A percentile compares a stretch with the other conserved stretches of the same genome.
Evolutionary conservation across 2,888 invertebrate species (phyloP).

Genomic region (Cephus pulcher): DNA sequence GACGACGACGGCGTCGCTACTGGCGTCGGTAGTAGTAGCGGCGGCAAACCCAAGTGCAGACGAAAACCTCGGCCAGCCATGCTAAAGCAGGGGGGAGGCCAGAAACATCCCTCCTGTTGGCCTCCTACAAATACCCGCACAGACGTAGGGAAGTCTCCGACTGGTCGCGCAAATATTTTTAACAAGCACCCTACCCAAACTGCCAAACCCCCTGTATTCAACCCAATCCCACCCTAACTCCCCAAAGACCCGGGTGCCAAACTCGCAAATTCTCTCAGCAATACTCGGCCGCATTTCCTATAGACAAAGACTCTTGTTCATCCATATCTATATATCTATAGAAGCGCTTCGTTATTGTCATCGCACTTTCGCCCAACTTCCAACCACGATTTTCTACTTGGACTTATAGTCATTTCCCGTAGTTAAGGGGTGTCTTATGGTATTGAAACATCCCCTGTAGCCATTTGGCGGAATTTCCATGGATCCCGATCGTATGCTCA

Average conservation of each 20-base stretch:
- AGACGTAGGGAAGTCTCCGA: constrained; percentile 12
- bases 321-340: not conserved
- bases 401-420: not conserved
- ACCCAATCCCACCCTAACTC: not conserved
- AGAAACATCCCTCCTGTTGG: constrained; percentile 1
- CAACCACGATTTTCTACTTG: not conserved
- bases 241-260: constrained; percentile 3
- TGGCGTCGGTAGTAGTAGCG: constrained; percentile 19
- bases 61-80: not conserved
- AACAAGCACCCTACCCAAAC: constrained; percentile 16
- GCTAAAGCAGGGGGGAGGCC: not conserved
- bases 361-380: not conserved
- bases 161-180: constrained; percentile 39
- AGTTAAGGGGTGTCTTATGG: not conserved
- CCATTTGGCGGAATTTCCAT: not conserved
- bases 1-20: constrained; percentile 11
- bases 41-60: not conserved
- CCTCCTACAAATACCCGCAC: not conserved
- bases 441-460: not conserved
- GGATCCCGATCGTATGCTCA: not conserved
- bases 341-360: not conserved
- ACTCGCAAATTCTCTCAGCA: constrained; percentile 20
- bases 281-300: not conserved
- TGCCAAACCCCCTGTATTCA: not conserved
- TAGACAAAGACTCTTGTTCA: not conserved